These are phyloP conservation scores for Cynaeus angustus DNA, from an alignment of 2,888 invertebrate species.

Conservation along the genomic window DNA sequence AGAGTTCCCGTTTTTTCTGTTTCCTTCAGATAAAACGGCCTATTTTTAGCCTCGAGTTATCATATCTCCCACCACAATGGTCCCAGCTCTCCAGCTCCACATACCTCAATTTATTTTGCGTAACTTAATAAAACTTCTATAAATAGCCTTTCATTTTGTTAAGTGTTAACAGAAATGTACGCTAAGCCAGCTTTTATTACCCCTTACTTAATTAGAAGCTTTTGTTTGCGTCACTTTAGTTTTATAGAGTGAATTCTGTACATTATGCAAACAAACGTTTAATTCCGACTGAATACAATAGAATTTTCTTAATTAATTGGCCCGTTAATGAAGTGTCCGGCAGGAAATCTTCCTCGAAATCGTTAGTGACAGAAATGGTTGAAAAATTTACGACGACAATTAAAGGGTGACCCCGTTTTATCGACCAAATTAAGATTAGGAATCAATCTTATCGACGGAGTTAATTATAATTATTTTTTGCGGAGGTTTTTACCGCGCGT, in stretches of 20 bases:
- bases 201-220: conserved; percentile 48
- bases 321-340: not conserved
- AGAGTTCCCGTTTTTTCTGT: too few species aligned
- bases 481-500: not conserved
- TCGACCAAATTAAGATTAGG: conserved; percentile 44
- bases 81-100: not conserved
- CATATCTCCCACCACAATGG: not conserved
- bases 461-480: not conserved
- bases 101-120: conserved; percentile 29
- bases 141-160: conserved; percentile 51
- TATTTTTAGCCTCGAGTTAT: too few species aligned
- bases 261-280: not conserved
- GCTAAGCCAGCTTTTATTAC: conserved; percentile 48
- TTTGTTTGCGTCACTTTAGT: conserved; percentile 48
- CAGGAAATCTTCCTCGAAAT: conserved; percentile 26
- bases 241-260: conserved; percentile 20
- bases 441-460: conserved; percentile 23
- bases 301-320: conserved; percentile 24
- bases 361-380: conserved; percentile 39
- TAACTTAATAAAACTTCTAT: conserved; percentile 47
- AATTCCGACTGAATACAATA: too few species aligned
- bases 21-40: too few species aligned
- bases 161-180: conserved; percentile 52
- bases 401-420: conserved; percentile 46
- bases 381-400: conserved; percentile 47